Conservation (phyloP, 2,797 vertebrate genomes). For the Anguilla obscura region DNA sequence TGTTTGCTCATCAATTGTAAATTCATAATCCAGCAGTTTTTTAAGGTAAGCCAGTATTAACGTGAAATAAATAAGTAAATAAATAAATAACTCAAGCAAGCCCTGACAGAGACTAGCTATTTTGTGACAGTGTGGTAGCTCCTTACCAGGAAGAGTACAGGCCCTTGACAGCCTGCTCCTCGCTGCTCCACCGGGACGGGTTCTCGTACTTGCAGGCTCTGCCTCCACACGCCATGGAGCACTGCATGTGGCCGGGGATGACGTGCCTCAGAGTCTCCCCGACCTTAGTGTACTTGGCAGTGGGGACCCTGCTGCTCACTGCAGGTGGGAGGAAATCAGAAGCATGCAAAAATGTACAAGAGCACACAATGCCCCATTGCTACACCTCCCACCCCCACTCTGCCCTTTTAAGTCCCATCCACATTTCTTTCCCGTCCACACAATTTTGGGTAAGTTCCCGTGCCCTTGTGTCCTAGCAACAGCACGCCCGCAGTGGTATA, state of each 20-base stretch:
- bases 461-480: neutral
- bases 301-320: slow-evolving; percentile 80
- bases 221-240: slow-evolving; percentile 94
- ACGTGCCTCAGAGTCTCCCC: slow-evolving; percentile 92
- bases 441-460: neutral
- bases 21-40: neutral
- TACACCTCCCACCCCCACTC: neutral
- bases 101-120: neutral
- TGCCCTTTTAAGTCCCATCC: neutral
- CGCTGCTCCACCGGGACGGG: slow-evolving; percentile 87
- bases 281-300: slow-evolving; percentile 95
- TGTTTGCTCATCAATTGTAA: slow-evolving; percentile 31
- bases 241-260: slow-evolving; percentile 93
- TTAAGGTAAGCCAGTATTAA: neutral
- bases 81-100: neutral
- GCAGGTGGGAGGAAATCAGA: neutral
- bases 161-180: slow-evolving; percentile 89
- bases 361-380: neutral
- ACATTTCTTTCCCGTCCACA: neutral
- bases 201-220: slow-evolving; percentile 97
- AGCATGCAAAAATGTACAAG: neutral
- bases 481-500: neutral
- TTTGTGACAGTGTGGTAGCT: neutral
- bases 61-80: neutral
- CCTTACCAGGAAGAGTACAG: slow-evolving; percentile 94